Evolutionary conservation across 2,888 invertebrate genomes (phyloP).

Genomic region (Scaptodrosophila latifasciaeformis): DNA sequence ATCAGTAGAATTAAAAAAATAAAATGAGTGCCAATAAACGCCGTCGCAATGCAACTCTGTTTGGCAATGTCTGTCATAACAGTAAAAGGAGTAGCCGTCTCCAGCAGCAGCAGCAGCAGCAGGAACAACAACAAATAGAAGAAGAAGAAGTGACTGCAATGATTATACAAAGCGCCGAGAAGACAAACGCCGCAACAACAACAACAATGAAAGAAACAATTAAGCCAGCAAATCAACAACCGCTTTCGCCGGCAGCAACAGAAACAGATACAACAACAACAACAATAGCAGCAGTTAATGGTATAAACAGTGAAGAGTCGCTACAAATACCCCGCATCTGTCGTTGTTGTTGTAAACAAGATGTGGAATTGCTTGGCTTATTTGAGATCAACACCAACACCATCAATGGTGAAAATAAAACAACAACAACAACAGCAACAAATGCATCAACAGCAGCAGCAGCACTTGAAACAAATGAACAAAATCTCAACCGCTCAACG

Average conservation of each 20-base stretch:
- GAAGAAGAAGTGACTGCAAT: slow-evolving; percentile 3
- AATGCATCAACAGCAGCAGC: no score
- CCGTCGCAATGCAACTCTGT: slow-evolving; percentile 14
- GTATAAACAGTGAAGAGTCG: not conserved
- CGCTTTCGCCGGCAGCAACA: not conserved
- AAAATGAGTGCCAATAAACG: slow-evolving; percentile 34
- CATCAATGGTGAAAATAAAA: slow-evolving; percentile 3
- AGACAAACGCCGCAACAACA: slow-evolving; percentile 4
- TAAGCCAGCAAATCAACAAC: not conserved
- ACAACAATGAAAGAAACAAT: not conserved
- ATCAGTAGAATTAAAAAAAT: slow-evolving; percentile 7
- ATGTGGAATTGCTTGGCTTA: slow-evolving; percentile 37
- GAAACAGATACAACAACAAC: slow-evolving; percentile 4
- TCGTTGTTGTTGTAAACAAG: slow-evolving; percentile 50
- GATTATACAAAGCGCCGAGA: not conserved
- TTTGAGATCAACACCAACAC: slow-evolving; percentile 31
- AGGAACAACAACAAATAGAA: not conserved
- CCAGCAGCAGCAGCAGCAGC: slow-evolving; percentile 13
- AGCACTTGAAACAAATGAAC: no score
- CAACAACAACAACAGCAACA: slow-evolving; percentile 11
- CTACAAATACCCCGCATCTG: slow-evolving; percentile 41
- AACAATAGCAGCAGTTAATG: not conserved
- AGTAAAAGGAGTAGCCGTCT: slow-evolving; percentile 5
- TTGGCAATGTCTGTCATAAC: not conserved
- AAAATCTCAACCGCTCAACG: no score